A percentile compares a stretch with the other conserved stretches of the same genome.
phyloP scores from a whole-genome alignment of 2,113 vertebrate genomes.

The Nothocercus julius region DNA sequence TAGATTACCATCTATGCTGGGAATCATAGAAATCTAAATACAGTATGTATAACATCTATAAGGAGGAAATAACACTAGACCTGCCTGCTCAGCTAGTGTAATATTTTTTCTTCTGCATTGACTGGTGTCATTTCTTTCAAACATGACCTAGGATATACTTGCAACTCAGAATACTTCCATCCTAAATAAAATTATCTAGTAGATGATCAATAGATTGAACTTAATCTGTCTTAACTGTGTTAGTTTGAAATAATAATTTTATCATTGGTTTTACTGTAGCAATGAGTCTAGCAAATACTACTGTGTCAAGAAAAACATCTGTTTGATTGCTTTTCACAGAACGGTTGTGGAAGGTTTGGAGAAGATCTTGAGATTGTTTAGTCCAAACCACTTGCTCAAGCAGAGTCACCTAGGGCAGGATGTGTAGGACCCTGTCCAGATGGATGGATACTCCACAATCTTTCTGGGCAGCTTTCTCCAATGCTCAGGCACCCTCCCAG shows the following conservation, averaged over 20 bases:
- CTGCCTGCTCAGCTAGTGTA: background rate
- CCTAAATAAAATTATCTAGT: background rate
- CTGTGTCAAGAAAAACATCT: background rate
- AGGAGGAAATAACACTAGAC: background rate
- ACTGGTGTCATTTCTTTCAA: background rate
- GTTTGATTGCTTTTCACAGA: background rate
- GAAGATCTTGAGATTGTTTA: too few relatives aligned
- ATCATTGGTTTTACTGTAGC: background rate
- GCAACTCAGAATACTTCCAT: background rate
- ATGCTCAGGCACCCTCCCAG: too few relatives aligned
- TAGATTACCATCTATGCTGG: background rate
- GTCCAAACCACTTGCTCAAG: too few relatives aligned
- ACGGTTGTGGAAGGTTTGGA: too few relatives aligned
- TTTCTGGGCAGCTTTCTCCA: too few relatives aligned
- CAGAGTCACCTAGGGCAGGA: too few relatives aligned
- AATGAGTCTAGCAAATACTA: background rate
- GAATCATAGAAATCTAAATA: background rate
- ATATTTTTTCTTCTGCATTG: background rate
- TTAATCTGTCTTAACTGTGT: background rate
- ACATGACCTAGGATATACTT: background rate
- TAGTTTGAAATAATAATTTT: background rate
- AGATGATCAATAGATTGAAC: background rate
- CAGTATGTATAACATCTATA: background rate
- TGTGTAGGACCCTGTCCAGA: too few relatives aligned
- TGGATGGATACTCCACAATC: too few relatives aligned